A percentile compares a stretch with the other conserved stretches of the same genome.
Evolutionary conservation across 2,797 vertebrate species (phyloP).

Genomic region (Acipenser transmontanus): DNA sequence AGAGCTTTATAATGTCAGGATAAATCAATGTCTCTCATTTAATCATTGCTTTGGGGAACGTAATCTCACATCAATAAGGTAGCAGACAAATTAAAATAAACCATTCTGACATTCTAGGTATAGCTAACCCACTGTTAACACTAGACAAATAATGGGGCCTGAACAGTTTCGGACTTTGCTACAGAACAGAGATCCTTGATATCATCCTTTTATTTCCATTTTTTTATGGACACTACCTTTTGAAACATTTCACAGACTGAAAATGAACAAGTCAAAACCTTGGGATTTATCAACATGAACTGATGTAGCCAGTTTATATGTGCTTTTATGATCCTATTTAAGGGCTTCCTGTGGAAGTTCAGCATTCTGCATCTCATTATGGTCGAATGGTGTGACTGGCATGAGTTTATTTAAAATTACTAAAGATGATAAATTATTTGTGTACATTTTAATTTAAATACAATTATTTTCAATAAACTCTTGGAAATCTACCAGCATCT

Average conservation of each 20-base stretch:
- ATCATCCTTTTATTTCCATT: too few species aligned
- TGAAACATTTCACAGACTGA: not conserved
- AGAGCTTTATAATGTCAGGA: slow-evolving; percentile 35
- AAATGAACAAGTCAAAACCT: not conserved
- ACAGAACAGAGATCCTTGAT: not conserved
- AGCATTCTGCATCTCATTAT: not conserved
- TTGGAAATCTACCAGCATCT: not conserved
- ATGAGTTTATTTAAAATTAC: not conserved
- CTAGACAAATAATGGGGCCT: slow-evolving; percentile 21
- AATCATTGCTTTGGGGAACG: slow-evolving; percentile 49
- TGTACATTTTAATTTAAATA: too few species aligned
- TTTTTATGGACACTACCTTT: not conserved
- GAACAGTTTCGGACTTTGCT: not conserved
- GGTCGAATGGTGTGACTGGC: not conserved
- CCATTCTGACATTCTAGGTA: slow-evolving; percentile 36
- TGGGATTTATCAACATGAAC: not conserved
- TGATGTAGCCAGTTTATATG: not conserved
- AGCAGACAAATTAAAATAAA: slow-evolving; percentile 42
- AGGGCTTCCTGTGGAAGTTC: not conserved
- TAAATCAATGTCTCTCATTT: slow-evolving; percentile 46
- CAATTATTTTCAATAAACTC: too few species aligned
- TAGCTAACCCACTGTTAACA: slow-evolving; percentile 39
- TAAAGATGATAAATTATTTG: not conserved
- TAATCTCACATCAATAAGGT: slow-evolving; percentile 47
- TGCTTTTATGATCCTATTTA: not conserved